Percentiles rank a stretch among this genome's conserved stretches.
These are phyloP conservation scores for Cydia amplana DNA, from an alignment of 1,140 invertebrate species.

Conservation along the genomic window DNA sequence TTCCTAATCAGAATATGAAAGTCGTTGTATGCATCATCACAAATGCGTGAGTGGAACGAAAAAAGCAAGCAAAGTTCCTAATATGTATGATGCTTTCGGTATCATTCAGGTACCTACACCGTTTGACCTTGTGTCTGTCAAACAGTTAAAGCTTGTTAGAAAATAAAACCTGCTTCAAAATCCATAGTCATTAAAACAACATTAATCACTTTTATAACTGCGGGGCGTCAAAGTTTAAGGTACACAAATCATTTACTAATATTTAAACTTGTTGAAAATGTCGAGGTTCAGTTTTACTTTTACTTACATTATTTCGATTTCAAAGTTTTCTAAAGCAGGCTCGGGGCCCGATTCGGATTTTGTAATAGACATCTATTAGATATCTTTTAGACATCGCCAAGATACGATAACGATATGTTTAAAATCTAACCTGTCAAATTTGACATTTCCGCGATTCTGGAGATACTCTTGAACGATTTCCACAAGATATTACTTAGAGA, in stretches of 20 bases:
- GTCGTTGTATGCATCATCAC: too few relatives aligned
- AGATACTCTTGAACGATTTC: too few relatives aligned
- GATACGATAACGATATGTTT: too few relatives aligned
- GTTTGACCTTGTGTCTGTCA: neutral
- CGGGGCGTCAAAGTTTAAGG: neutral
- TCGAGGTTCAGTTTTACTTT: neutral
- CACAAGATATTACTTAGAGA: too few relatives aligned
- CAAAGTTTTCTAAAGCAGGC: neutral
- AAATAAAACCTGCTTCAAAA: constrained; percentile 17
- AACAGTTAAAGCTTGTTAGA: neutral
- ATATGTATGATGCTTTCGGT: neutral
- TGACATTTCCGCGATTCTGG: too few relatives aligned
- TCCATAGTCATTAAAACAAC: constrained; percentile 27
- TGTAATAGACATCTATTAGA: too few relatives aligned
- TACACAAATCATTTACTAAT: constrained; percentile 16
- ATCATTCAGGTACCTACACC: neutral
- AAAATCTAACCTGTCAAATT: too few relatives aligned
- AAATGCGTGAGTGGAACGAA: too few relatives aligned
- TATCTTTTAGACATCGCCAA: too few relatives aligned
- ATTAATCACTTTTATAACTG: constrained; percentile 22
- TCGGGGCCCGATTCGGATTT: too few relatives aligned
- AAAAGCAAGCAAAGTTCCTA: neutral
- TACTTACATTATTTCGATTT: neutral
- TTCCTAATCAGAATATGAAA: too few relatives aligned
- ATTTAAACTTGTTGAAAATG: constrained; percentile 24